phyloP scores from a whole-genome alignment of 2,797 vertebrate genomes.

The Oryzias sinensis region DNA sequence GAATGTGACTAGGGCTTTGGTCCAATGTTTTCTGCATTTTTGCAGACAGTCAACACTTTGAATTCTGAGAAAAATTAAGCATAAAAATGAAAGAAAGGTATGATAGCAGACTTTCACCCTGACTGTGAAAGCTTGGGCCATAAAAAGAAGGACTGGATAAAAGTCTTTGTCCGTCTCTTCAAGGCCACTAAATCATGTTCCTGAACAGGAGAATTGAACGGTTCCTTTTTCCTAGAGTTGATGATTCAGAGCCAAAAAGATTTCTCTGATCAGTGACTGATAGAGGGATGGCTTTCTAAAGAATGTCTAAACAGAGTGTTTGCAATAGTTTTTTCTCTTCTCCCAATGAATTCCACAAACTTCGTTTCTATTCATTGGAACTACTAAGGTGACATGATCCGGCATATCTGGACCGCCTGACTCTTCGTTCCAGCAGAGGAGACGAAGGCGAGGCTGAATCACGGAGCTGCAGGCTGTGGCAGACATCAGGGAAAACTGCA shows the following conservation, averaged over 20 bases:
- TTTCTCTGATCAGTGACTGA: no score
- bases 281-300: no score
- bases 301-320: no score
- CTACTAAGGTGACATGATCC: not conserved
- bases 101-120: no score
- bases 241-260: not conserved
- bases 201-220: not conserved
- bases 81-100: no score
- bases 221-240: not conserved
- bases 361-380: not conserved
- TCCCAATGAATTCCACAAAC: not conserved
- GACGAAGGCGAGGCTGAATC: not conserved
- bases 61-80: no score
- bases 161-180: not conserved
- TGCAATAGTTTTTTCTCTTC: no score
- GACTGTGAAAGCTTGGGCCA: no score
- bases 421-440: not conserved
- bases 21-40: no score
- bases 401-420: not conserved
- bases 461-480: constrained; percentile 22
- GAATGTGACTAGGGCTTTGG: no score
- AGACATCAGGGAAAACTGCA: constrained; percentile 12
- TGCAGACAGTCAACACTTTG: no score
- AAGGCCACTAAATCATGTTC: not conserved
- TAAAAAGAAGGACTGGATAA: not conserved